Conservation (phyloP, 2,797 vertebrate genomes). For the Dipus sagitta region DNA sequence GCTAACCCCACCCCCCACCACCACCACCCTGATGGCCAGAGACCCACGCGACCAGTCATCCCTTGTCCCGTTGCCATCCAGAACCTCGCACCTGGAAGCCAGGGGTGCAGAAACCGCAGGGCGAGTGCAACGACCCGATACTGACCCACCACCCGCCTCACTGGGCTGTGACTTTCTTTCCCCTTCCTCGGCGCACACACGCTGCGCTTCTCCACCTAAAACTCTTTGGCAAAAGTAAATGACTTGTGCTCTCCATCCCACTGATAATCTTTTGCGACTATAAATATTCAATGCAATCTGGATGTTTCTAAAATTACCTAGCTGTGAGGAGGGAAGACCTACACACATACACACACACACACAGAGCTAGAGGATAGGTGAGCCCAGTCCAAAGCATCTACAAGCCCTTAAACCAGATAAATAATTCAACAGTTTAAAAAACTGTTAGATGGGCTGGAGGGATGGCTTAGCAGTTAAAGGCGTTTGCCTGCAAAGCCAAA, state of each 20-base stretch:
- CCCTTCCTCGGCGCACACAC: background rate
- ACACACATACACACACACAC: background rate
- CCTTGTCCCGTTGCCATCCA: background rate
- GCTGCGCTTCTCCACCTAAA: background rate
- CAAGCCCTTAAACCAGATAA: constrained; percentile 40
- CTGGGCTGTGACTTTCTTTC: background rate
- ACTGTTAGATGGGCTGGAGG: background rate
- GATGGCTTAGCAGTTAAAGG: too few species aligned
- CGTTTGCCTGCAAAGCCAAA: too few species aligned
- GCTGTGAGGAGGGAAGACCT: background rate
- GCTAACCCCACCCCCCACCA: background rate
- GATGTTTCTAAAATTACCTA: constrained; percentile 57
- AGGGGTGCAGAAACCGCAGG: background rate
- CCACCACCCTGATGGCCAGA: background rate
- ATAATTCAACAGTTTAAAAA: constrained; percentile 60
- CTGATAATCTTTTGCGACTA: constrained; percentile 50
- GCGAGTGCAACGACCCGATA: background rate
- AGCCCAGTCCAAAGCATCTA: background rate
- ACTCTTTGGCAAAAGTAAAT: constrained; percentile 15
- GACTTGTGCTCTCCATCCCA: constrained; percentile 10
- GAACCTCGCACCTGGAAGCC: background rate
- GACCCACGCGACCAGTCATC: background rate
- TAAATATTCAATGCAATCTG: constrained; percentile 58
- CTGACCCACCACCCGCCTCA: background rate
- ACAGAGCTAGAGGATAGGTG: background rate